Conservation (phyloP, 2,113 vertebrate species). For the Sapayoa aenigma region DNA sequence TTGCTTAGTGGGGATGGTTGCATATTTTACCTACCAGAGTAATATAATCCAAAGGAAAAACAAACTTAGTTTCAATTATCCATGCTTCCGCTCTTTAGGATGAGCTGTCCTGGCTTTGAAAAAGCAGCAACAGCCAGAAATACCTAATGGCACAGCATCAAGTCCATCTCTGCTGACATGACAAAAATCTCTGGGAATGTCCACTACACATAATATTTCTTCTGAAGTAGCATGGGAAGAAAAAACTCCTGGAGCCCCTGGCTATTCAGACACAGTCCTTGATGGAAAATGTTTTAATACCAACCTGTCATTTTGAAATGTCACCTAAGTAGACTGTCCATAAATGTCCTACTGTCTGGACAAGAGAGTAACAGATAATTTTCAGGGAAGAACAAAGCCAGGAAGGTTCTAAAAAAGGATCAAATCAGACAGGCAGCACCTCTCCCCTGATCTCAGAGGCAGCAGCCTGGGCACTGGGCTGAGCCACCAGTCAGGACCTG, state of each 20-base stretch:
- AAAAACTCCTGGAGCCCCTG: not conserved
- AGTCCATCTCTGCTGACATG: not conserved
- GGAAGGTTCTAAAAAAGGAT: not conserved
- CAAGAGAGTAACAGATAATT: not conserved
- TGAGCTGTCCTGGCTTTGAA: not conserved
- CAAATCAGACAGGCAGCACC: not conserved
- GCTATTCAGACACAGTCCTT: not conserved
- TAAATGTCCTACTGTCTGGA: not conserved
- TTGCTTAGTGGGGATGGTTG: not conserved
- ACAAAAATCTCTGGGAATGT: not conserved
- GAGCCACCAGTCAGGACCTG: not conserved
- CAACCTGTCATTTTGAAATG: not conserved
- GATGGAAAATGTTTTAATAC: not conserved
- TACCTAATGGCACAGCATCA: not conserved
- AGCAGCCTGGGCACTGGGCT: not conserved
- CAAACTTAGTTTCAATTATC: not conserved
- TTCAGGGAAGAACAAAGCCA: not conserved
- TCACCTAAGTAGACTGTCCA: not conserved
- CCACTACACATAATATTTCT: not conserved
- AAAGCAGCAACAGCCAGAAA: not conserved
- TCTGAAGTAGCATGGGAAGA: not conserved
- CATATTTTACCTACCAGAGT: not conserved
- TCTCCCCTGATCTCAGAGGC: not conserved
- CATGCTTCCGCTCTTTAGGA: not conserved
- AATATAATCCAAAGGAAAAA: not conserved